A percentile compares a stretch with the other conserved stretches of the same genome.
Evolutionary conservation across 2,797 vertebrate species (phyloP).

Genomic region (Artibeus lituratus): DNA sequence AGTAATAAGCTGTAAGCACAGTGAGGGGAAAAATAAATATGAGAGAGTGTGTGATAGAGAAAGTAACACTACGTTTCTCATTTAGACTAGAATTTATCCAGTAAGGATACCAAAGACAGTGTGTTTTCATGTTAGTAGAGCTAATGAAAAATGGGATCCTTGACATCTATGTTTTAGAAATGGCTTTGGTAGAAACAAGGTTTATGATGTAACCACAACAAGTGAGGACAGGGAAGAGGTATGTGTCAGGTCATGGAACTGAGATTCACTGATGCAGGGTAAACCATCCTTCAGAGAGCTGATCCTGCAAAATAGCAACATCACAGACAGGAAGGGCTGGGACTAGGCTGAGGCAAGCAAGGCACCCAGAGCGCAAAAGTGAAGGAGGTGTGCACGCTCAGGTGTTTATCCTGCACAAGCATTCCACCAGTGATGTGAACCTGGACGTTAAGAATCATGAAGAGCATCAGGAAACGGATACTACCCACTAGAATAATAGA

Average conservation of each 20-base stretch:
- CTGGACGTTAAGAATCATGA: not conserved
- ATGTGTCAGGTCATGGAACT: not conserved
- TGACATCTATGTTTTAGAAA: not conserved
- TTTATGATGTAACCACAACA: not conserved
- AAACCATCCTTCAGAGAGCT: not conserved
- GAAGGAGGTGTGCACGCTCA: not conserved
- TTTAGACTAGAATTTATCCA: not conserved
- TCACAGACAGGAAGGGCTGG: not conserved
- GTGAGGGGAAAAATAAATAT: not conserved
- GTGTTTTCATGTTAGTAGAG: not conserved
- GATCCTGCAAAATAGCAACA: not conserved
- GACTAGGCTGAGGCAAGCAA: not conserved
- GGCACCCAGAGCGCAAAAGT: not conserved
- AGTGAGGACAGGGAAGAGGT: not conserved
- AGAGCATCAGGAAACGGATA: not conserved
- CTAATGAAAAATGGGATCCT: not conserved
- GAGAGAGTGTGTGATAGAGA: not conserved
- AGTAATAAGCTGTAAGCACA: not conserved
- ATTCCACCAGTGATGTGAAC: not conserved
- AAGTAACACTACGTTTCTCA: not conserved
- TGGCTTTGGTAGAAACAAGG: not conserved
- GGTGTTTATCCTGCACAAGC: not conserved
- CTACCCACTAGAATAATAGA: not conserved
- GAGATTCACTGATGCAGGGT: not conserved
- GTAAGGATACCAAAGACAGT: not conserved